These are phyloP conservation scores for Oceanodroma leucorhoa DNA, from an alignment of 2,797 vertebrate genomes.

Conservation along the genomic window DNA sequence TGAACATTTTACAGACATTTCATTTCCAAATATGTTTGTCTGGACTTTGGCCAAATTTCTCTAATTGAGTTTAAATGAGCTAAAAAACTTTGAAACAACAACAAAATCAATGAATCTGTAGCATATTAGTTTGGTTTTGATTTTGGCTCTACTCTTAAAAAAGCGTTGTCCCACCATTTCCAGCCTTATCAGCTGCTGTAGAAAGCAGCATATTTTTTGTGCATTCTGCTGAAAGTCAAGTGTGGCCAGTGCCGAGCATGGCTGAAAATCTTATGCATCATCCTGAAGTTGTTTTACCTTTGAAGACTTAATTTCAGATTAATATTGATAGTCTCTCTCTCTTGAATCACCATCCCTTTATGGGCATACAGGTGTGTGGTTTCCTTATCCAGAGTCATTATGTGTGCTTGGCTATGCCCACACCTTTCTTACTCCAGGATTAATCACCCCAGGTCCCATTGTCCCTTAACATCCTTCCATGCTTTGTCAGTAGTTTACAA, in stretches of 20 bases:
- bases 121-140: neutral
- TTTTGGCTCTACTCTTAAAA: neutral
- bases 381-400: constrained; percentile 16
- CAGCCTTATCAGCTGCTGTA: neutral
- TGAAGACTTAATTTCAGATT: neutral
- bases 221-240: neutral
- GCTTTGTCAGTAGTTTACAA: neutral
- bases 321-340: neutral
- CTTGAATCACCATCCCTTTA: neutral
- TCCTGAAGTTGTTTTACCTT: neutral
- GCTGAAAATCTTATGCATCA: neutral
- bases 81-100: neutral
- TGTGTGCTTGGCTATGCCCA: neutral
- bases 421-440: neutral
- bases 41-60: neutral
- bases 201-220: neutral
- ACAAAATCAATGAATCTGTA: neutral
- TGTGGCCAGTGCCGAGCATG: neutral
- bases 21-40: neutral
- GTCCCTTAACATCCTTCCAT: neutral
- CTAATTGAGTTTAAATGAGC: neutral
- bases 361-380: neutral
- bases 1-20: neutral
- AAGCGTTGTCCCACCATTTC: neutral
- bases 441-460: neutral